Conservation (phyloP, 2,113 vertebrate species). For the Carlito syrichta region DNA sequence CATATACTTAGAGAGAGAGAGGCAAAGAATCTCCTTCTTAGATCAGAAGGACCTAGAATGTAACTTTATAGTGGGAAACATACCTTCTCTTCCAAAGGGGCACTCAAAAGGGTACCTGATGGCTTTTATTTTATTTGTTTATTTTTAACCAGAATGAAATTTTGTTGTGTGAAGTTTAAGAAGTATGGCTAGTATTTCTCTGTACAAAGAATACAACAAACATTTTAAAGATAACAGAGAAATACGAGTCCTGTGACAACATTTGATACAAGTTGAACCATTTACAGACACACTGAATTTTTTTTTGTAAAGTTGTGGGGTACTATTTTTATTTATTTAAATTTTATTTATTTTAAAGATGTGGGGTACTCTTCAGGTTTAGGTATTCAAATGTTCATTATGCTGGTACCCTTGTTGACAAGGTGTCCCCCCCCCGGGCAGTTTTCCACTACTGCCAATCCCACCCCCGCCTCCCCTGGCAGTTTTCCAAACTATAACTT, state of each 20-base stretch:
- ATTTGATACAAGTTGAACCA: constrained; percentile 72
- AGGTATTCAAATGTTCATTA: no score
- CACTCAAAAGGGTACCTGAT: neutral
- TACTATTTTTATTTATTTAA: no score
- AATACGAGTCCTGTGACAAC: constrained; percentile 72
- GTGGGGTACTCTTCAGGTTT: no score
- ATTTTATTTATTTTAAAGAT: no score
- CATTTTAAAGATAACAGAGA: constrained; percentile 85
- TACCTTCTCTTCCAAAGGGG: neutral
- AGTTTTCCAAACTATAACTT: no score
- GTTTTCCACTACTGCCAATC: no score
- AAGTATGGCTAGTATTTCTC: constrained; percentile 80
- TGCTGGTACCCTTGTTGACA: no score
- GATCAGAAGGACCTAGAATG: neutral
- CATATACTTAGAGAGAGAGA: neutral
- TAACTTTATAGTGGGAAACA: neutral
- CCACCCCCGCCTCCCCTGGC: no score
- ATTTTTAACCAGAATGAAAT: constrained; percentile 74
- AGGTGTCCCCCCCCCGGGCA: no score
- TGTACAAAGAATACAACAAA: constrained; percentile 85
- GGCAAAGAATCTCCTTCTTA: neutral
- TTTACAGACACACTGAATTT: constrained; percentile 77
- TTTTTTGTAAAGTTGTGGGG: no score
- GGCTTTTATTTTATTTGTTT: no score
- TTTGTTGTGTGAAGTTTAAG: constrained; percentile 85